Evolutionary conservation across 2,797 vertebrate genomes (phyloP), one percentile per base, ranked within the genome.

Genomic region (Neosilurus mollespiculum): DNA sequence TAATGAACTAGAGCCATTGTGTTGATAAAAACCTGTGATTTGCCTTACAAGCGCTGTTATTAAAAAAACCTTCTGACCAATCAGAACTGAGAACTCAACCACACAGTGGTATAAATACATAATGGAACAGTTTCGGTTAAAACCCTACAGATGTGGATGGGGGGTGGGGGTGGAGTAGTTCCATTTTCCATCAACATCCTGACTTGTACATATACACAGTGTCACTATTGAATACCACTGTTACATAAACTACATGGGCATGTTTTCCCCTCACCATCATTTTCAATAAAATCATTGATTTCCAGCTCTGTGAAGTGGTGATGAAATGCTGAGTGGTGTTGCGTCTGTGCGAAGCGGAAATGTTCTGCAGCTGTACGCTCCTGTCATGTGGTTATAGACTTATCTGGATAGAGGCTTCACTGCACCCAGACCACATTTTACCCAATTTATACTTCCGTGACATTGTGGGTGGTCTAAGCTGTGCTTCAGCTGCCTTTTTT

Each of bases 321-420:
- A 43, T 89, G 90, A 92, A 93, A 93, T 92, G 92, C 91, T 87
- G 90, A 91, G 90, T 90, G 92, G 90, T 86, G 77, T 90, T 85
- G 81, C 89, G 91, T 92, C 91, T 92, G 92, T 81, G 92, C 59
- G 86, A 84, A 88, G 89, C 89, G 91, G 90, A 93, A 94, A 94
- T 93, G 92, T 92, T 93, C 87, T 91, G 92, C 94, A 95, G 93
- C 93, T 95, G 94, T 92, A 84, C 82, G 86, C 66, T 88, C 88
- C 77, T 94, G 92, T 94, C 87, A 94, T 94, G 94, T 94, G 94
- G 93, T 91, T 92, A 89, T 91, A 93, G 91, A 91, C 91, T 91
- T 94, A 93, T 94, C 93, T 93, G 93, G 92, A 92, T 90, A 89
- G 90, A 91, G 91, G 91, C 87, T 90, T 91, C 61, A 82, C 87